Evolutionary conservation across 2,888 invertebrate species (phyloP), one percentile per base, ranked within the genome.

Genomic region (Melieria omissa): DNA sequence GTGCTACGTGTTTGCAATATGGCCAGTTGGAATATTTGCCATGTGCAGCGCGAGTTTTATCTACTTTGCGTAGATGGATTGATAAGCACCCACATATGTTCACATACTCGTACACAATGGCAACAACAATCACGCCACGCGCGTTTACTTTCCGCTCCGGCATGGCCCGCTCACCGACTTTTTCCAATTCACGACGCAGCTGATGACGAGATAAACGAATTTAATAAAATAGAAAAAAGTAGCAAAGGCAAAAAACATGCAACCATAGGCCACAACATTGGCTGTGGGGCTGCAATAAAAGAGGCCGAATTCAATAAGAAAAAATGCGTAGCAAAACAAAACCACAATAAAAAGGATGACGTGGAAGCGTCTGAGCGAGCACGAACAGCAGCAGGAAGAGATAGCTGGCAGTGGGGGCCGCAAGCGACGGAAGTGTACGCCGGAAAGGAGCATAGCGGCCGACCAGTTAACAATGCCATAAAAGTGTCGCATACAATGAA

Each of bases 381-480:
- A 16, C 46, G n/a, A 16, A 12, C 12, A 67, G 52, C 12, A 61
- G 14, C 44, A 52, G 4, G 14, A 49, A 6, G 42, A 52, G 67
- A 67, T 61, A 61, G 49, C 67, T 45, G 67, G 14, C 67, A 8
- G 67, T 67, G 60, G 60, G 60, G 52, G 61, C 49, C 3, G 29
- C n/a, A 61, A 41, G 14, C 5, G 67, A 44, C 67, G 73, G 71
- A 70, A 69, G 74, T 65, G 29, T 10, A 58, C 58, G n/a, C 16
- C 5, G 14, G n/a, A 74, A 75, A 70, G 74, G 75, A 29, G 29
- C 29, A 29, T 29, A 29, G 29, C n/a, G 52, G 44, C 12, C 5
- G 67, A 44, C 67, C 82, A 81, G 81, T 84, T 84, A 84, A 81
- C 84, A 83, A 77, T 79, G 83, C 80, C 80, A 83, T 83, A 84